Base-by-base conservation (phyloP, 2,113 vertebrate species). In the Nanorana parkeri region DNA sequence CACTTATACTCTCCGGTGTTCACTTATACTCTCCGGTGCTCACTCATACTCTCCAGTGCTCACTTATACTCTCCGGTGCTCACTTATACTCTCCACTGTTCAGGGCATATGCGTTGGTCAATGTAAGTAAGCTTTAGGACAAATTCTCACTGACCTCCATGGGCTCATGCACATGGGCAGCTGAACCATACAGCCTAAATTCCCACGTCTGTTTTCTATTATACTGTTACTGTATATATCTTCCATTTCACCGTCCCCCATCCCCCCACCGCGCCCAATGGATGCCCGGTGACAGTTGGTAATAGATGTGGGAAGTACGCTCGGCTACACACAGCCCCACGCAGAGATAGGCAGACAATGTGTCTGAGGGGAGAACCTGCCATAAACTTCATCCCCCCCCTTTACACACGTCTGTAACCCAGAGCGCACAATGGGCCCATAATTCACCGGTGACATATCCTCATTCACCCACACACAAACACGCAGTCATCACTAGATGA, bases 301-400 rank as follows among this genome's bases (percentile, higher is more conserved):
- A 23, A 82, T 75, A 64, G 21, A 82, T 82, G 80, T 52, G 58
- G 69, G 80, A 82, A 65, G 51, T 52, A 75, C n/a, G 80, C 69
- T 82, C 61, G 24, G 61, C 47, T 75, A 82, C 61, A 41, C 80
- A 55, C 60, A 11, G 66, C 69, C 80, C 80, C 69, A 41, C 51
- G 71, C 80, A 56, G 69, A 66, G 60, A 17, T 20, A 11, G 21
- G 68, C 68, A 66, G 80, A 75, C 79, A 81, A 74, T 81, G 69
- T 64, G 79, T 72, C 78, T 81, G 60, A 74, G 58, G 79, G 74
- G 28, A 67, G 51, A 20, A 29, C 52, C n/a, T 54, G 69, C 69
- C 23, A 65, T 82, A 23, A 67, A 74, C 17, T 26, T 15, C 16
- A 58, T 15, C 28, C 69, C 69, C 58, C 41, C 20, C 3, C 28